A percentile compares a stretch with the other conserved stretches of the same genome.
These are phyloP conservation scores for Vombatus ursinus DNA, from an alignment of 2,113 vertebrate species.

Conservation along the genomic window DNA sequence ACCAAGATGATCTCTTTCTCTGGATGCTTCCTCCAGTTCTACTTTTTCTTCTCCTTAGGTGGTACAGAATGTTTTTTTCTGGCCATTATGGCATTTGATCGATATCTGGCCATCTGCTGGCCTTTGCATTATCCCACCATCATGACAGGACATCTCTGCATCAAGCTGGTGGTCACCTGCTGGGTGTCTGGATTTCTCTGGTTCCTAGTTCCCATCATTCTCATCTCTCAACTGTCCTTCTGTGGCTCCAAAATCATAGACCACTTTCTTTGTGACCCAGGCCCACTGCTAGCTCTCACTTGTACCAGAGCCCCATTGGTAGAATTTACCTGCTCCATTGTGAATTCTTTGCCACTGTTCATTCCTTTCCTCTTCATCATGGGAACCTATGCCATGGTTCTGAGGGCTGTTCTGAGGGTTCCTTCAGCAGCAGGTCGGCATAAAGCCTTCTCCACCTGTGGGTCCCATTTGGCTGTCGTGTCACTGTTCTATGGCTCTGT, in stretches of 20 bases:
- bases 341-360: slow-evolving; percentile 17
- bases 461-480: slow-evolving; percentile 60
- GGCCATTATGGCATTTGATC: slow-evolving; percentile 54
- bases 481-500: slow-evolving; percentile 58
- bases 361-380: slow-evolving; percentile 49
- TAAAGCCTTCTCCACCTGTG: slow-evolving; percentile 66
- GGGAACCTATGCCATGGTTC: slow-evolving; percentile 48
- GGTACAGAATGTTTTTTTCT: slow-evolving; percentile 64
- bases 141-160: slow-evolving; percentile 43
- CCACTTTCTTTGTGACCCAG: slow-evolving; percentile 43
- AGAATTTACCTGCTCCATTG: slow-evolving; percentile 14
- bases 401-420: slow-evolving; percentile 36
- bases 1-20: slow-evolving; percentile 16
- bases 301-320: neutral
- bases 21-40: slow-evolving; percentile 28
- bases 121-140: slow-evolving; percentile 53
- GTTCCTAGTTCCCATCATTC: neutral
- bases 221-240: neutral
- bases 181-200: slow-evolving; percentile 57
- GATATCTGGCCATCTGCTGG: slow-evolving; percentile 53
- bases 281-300: slow-evolving; percentile 4
- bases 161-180: slow-evolving; percentile 55
- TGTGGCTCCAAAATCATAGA: slow-evolving; percentile 24
- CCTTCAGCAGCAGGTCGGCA: slow-evolving; percentile 40
- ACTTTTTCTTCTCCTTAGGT: slow-evolving; percentile 53